Evolutionary conservation across 2,113 vertebrate genomes (phyloP), one percentile per base, ranked within the genome.

Genomic region (Nerophis ophidion): DNA sequence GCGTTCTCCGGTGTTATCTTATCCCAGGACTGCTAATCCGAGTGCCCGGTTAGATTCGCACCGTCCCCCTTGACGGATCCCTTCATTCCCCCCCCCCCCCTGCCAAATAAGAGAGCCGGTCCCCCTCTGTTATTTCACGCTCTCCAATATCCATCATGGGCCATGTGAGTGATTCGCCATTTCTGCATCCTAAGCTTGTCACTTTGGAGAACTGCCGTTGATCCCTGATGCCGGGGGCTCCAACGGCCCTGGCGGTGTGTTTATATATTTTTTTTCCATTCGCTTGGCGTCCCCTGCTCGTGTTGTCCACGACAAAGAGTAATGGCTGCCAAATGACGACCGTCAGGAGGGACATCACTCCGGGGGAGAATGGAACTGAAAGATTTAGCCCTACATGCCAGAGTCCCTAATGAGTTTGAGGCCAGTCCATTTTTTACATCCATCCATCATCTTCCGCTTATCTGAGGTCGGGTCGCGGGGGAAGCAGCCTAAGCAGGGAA

Each of bases 271-370:
- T 12, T n/a, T n/a, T n/a, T n/a, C n/a, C n/a, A 4, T 14, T 57
- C 1, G 6, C 52, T 48, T 60, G 11, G 9, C 52, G 48, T 50
- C 48, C 48, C 48, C 48, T 14, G 1, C 38, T n/a, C 17, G 40
- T 57, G 60, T 54, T 14, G 17, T 33, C 40, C 17, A 5, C 54
- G 70, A 75, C 75, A 71, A 40, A 68, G 70, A 84, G 55, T 65
- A 71, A 75, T 68, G 68, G 44, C 45, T 45, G 66, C 63, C 71
- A 74, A 56, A 69, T 65, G 48, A 72, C 62, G 67, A 58, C 51
- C 48, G 63, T 46, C n/a, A 57, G 57, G 45, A 58, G 54, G 60
- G 60, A 53, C 53, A 8, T 15, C 2, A 8, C 47, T 74, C 68
- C 59, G 5, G 1, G 1, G 6, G 68, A 56, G 61, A 19, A 1